Evolutionary conservation across 2,797 vertebrate species (phyloP).

Genomic region (Siniperca obscura): DNA sequence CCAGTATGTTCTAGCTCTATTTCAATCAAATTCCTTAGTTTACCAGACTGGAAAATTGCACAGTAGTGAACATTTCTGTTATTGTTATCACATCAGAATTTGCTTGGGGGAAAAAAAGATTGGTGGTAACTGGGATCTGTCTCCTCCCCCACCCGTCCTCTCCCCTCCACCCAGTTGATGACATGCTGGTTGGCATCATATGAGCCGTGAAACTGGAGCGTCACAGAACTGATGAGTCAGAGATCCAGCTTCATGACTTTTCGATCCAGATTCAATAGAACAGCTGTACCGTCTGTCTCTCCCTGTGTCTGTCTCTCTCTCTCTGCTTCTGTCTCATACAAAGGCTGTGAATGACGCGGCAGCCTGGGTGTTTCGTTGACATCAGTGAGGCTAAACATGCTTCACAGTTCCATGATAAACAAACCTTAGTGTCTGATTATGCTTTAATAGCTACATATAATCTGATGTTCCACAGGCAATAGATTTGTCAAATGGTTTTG

Average conservation of each 20-base stretch:
- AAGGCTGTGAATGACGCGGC: slow-evolving; percentile 75
- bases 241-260: slow-evolving; percentile 82
- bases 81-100: slow-evolving; percentile 65
- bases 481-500: slow-evolving; percentile 45
- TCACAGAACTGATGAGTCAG: slow-evolving; percentile 86
- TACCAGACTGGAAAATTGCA: slow-evolving; percentile 50
- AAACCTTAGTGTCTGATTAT: slow-evolving; percentile 50
- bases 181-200: slow-evolving; percentile 72
- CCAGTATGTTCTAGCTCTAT: slow-evolving; percentile 36
- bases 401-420: slow-evolving; percentile 55
- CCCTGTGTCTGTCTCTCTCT: slow-evolving; percentile 28
- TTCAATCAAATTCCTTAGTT: slow-evolving; percentile 54
- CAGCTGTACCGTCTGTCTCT: slow-evolving; percentile 78
- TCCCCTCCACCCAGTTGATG: slow-evolving; percentile 62
- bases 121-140: slow-evolving; percentile 21
- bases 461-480: slow-evolving; percentile 35
- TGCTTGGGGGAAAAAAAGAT: slow-evolving; percentile 15
- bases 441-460: slow-evolving; percentile 35
- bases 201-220: slow-evolving; percentile 75
- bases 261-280: slow-evolving; percentile 82
- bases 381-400: slow-evolving; percentile 66
- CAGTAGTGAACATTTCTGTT: slow-evolving; percentile 49
- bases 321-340: slow-evolving; percentile 63
- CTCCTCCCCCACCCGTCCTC: slow-evolving; percentile 19
- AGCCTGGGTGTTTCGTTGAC: slow-evolving; percentile 78